Percentiles rank a stretch among this genome's conserved stretches.
Conservation (phyloP, 92 coral and sea anemone genomes). For the Epizoanthus stellaris region DNA sequence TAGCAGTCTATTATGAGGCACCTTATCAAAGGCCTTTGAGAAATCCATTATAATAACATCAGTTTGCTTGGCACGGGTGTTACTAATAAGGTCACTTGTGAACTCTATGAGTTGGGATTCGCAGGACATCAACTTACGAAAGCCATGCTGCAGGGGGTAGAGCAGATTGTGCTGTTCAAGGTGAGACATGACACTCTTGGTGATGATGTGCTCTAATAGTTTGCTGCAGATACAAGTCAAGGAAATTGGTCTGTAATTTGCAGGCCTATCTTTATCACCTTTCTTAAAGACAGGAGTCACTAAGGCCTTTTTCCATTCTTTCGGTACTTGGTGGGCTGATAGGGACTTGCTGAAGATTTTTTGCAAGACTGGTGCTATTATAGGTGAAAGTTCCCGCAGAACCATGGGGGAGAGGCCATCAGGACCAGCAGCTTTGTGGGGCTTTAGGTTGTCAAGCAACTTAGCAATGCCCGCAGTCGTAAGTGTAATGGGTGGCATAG, state of each 20-base stretch:
- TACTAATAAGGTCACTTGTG: background rate
- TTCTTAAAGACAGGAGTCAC: no score
- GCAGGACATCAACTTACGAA: no score
- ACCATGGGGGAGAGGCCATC: background rate
- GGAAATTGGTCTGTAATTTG: no score
- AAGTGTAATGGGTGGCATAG: slow-evolving; percentile 2
- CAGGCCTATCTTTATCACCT: no score
- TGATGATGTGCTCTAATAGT: background rate
- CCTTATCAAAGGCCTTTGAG: slow-evolving; percentile 52
- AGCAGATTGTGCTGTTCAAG: background rate
- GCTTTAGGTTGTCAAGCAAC: background rate
- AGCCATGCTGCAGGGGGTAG: no score
- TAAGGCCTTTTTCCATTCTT: background rate
- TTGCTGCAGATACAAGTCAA: no score
- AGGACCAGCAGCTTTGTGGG: slow-evolving; percentile 9
- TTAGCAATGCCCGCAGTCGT: background rate
- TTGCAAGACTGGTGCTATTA: background rate
- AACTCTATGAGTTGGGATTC: background rate
- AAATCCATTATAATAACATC: slow-evolving; percentile 48
- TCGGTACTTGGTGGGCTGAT: slow-evolving; percentile 12
- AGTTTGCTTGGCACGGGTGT: slow-evolving; percentile 20
- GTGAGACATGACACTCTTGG: background rate
- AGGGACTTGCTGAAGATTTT: slow-evolving; percentile 20
- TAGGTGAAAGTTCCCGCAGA: background rate
- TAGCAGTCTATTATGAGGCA: slow-evolving; percentile 37